phyloP scores from a whole-genome alignment of 2,113 vertebrate genomes.

The Daubentonia madagascariensis region DNA sequence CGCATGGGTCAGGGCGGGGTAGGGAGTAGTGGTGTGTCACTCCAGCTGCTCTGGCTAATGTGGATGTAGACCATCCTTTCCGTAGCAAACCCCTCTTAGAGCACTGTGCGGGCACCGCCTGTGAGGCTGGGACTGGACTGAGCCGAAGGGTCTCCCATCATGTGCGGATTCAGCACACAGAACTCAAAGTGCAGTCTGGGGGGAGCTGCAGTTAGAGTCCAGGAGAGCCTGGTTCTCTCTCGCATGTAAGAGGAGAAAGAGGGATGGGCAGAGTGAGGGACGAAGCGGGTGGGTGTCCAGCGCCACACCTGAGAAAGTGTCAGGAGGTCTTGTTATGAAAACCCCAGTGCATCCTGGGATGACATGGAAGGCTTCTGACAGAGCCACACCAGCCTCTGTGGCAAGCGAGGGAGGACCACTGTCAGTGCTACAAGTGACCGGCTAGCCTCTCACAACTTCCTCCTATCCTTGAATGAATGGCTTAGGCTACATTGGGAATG shows the following conservation, averaged over 20 bases:
- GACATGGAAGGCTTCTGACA: neutral
- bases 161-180: neutral
- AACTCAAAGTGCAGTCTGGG: neutral
- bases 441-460: neutral
- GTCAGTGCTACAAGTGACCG: neutral
- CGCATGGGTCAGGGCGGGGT: rapidly evolving
- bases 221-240: neutral
- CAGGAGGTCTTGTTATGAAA: neutral
- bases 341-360: neutral
- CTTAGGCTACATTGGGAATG: neutral
- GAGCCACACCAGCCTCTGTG: neutral
- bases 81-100: neutral
- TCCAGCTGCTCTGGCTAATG: neutral
- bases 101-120: neutral
- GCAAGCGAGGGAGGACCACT: neutral
- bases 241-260: neutral
- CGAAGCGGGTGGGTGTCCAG: neutral
- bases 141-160: neutral
- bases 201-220: neutral
- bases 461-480: neutral
- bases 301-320: neutral
- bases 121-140: neutral
- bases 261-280: too few relatives aligned
- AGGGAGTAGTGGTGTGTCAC: neutral
- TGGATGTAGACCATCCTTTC: neutral